These are phyloP conservation scores for Elephas maximus DNA, from an alignment of 2,113 vertebrate genomes.

Conservation along the genomic window DNA sequence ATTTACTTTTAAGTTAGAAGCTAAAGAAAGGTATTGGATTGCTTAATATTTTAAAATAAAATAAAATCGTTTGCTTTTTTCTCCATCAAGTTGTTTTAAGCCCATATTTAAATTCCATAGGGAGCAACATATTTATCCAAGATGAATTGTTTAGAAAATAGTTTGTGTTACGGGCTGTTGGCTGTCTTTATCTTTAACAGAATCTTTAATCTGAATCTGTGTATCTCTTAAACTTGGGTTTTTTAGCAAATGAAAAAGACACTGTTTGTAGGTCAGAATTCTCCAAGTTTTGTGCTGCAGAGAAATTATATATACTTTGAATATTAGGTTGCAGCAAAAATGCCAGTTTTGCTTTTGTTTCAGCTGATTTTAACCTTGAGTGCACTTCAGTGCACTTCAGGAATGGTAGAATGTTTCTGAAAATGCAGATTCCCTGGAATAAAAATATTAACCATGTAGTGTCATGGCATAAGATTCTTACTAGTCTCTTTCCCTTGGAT, in stretches of 20 bases:
- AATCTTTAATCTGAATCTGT: slow-evolving; percentile 15
- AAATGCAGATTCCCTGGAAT: not conserved
- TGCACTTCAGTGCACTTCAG: not conserved
- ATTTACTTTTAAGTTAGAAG: slow-evolving; percentile 10
- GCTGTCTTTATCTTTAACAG: slow-evolving; percentile 38
- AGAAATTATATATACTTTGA: slow-evolving; percentile 31
- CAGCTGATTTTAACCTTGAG: not conserved
- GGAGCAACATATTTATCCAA: not conserved
- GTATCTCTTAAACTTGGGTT: not conserved
- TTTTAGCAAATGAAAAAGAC: slow-evolving; percentile 7
- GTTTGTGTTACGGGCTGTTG: slow-evolving; percentile 2
- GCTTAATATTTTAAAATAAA: slow-evolving; percentile 20
- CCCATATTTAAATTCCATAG: not conserved
- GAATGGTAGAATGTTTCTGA: not conserved
- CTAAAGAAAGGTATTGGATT: slow-evolving; percentile 24
- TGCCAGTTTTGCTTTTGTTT: not conserved
- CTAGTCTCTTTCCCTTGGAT: not conserved
- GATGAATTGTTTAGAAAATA: slow-evolving; percentile 43
- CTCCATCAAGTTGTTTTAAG: not conserved
- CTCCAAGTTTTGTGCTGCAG: slow-evolving; percentile 43
- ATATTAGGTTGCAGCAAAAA: not conserved
- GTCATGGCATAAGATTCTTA: not conserved
- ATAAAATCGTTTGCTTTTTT: not conserved
- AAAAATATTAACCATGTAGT: not conserved
- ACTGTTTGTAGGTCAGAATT: slow-evolving; percentile 34